These are phyloP conservation scores for Loripinus fragilis DNA, from an alignment of 2,888 invertebrate species.

Conservation along the genomic window DNA sequence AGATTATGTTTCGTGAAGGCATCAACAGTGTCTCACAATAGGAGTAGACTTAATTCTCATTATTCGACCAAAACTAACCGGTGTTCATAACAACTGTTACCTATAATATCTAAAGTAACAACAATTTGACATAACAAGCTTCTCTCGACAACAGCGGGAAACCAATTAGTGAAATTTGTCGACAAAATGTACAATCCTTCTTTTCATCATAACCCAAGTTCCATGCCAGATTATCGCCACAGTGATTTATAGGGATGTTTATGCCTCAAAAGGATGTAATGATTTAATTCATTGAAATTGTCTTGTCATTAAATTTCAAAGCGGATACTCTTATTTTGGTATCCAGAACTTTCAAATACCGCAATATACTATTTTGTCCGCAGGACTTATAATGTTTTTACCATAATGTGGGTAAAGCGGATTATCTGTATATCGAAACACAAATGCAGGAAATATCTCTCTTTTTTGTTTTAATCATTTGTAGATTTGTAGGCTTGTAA, in stretches of 20 bases:
- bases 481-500: too few species aligned
- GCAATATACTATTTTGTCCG: too few species aligned
- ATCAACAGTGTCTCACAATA: background rate
- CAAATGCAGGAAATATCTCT: too few species aligned
- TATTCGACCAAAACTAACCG: slow-evolving; percentile 17
- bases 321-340: too few species aligned
- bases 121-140: slow-evolving; percentile 38
- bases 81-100: slow-evolving; percentile 7
- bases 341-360: too few species aligned
- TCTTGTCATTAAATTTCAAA: background rate
- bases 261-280: background rate
- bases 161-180: slow-evolving; percentile 50
- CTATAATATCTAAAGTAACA: slow-evolving; percentile 12
- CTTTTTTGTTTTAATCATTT: too few species aligned
- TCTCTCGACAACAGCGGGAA: slow-evolving; percentile 32
- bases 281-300: background rate
- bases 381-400: too few species aligned
- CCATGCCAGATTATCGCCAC: background rate
- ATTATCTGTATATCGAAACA: too few species aligned
- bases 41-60: slow-evolving; percentile 18
- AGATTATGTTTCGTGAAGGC: slow-evolving; percentile 14
- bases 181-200: slow-evolving; percentile 16
- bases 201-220: background rate
- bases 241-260: background rate
- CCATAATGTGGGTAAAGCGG: too few species aligned